Evolutionary conservation across 2,797 vertebrate genomes (phyloP), one percentile per base, ranked within the genome.

Genomic region (Falco rusticolus): DNA sequence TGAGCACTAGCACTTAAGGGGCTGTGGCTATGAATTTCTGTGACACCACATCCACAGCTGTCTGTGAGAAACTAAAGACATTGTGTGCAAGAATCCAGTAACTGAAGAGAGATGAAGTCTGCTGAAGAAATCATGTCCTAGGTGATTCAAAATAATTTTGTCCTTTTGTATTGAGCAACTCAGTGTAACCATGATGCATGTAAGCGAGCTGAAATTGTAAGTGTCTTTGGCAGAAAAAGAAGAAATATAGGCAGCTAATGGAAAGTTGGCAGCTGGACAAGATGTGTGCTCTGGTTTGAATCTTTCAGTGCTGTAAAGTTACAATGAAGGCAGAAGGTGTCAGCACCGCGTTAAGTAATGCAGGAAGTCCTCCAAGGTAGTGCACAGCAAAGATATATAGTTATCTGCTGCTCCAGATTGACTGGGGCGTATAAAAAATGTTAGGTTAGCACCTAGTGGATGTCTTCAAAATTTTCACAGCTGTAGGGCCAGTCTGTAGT

Each of bases 201-300:
- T 51, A 70, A 89, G 53, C 5, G 10, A 91, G 57, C 37, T 78
- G 87, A 90, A 93, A 71, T n/a, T 33, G 17, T 47, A 53, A 88
- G 29, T 1, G 2, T 68, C 53, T 78, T 76, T 76, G 84, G 28
- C 63, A 93, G 69, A 95, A 78, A 68, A 18, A 68, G 79, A 87
- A 87, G 34, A 89, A 92, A 72, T 79, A 59, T 1, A 81, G 59
- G 37, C 65, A 93, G 87, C 61, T 86, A 94, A 93, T 88, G 84
- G 82, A 84, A 95, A 94, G 34, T 26, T 95, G 90, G 61, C 72
- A 88, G 51, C 31, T 70, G 53, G 45, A 95, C 86, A 94, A 90
- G 75, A 61, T 65, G 45, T 16, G 18, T 31, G 13, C 33, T 94
- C 74, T 91, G 72, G 28, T 91, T 91, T 92, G 84, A 89, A 82